Conservation (phyloP, 2,113 vertebrate genomes). For the Aspiorhynchus laticeps region DNA sequence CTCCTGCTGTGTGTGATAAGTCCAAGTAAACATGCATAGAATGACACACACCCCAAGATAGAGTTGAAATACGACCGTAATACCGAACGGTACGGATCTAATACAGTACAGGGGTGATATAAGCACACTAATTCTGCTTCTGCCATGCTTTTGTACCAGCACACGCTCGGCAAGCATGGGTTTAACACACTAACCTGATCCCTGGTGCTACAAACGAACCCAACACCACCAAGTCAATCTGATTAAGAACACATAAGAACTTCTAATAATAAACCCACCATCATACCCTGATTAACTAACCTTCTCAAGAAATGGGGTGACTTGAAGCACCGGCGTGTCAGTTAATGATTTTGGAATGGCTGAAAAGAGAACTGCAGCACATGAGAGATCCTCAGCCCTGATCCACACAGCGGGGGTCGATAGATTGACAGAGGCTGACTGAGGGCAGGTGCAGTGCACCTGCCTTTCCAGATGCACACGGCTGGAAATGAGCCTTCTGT, state of each 20-base stretch:
- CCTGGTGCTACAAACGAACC: conserved; percentile 31
- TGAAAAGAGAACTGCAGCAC: conserved; percentile 29
- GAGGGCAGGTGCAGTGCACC: conserved; percentile 46
- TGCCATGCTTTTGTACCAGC: conserved; percentile 22
- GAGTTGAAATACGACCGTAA: conserved; percentile 48
- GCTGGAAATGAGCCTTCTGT: conserved; percentile 47
- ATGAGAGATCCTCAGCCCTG: conserved; percentile 60
- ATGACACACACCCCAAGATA: conserved; percentile 20
- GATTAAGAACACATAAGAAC: conserved; percentile 20
- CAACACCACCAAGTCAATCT: conserved; percentile 11
- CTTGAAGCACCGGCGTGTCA: conserved; percentile 6
- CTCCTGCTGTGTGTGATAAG: conserved; percentile 53
- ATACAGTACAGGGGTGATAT: conserved; percentile 29
- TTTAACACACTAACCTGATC: conserved; percentile 12
- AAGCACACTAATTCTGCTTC: conserved; percentile 34
- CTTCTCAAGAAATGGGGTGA: neutral
- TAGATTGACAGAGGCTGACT: conserved; percentile 44
- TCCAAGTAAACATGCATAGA: conserved; percentile 65
- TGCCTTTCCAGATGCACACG: conserved; percentile 54
- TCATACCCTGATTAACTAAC: neutral
- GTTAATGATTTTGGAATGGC: conserved; percentile 38
- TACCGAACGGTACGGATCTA: conserved; percentile 43
- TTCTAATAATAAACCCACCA: conserved; percentile 2
- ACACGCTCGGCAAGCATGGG: conserved; percentile 7
- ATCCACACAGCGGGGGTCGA: conserved; percentile 46